phyloP scores from a whole-genome alignment of 2,888 invertebrate genomes.

The Aromia moschata region DNA sequence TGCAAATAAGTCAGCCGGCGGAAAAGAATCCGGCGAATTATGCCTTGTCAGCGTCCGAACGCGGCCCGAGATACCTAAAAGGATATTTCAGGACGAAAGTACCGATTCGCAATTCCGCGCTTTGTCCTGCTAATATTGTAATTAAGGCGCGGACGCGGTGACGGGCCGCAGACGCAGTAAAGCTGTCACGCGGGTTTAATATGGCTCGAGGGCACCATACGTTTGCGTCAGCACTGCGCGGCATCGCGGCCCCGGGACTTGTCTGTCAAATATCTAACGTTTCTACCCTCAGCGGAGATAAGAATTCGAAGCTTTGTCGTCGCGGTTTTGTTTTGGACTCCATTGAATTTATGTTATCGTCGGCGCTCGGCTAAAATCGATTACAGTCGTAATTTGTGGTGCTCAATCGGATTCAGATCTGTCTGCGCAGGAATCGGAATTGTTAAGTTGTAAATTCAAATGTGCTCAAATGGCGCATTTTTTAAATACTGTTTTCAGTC shows the following conservation, averaged over 20 bases:
- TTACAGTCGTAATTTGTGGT: conserved; percentile 18
- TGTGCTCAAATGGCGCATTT: too few species aligned
- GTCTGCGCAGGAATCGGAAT: background rate
- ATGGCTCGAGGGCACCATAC: conserved; percentile 16
- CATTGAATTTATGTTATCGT: conserved; percentile 36
- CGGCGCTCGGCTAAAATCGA: conserved; percentile 19
- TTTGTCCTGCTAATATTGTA: conserved; percentile 56
- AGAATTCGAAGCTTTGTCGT: conserved; percentile 18
- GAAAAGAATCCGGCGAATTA: conserved; percentile 53
- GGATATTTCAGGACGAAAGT: conserved; percentile 37
- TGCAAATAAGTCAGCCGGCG: conserved; percentile 51
- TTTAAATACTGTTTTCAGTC: too few species aligned
- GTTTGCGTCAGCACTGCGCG: conserved; percentile 22
- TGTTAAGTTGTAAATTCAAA: background rate
- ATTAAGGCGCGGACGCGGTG: conserved; percentile 58
- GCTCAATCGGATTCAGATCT: conserved; percentile 19
- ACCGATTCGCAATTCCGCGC: conserved; percentile 41
- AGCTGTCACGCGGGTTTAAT: conserved; percentile 28
- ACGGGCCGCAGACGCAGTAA: conserved; percentile 52
- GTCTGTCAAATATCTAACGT: conserved; percentile 27
- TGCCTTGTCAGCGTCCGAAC: conserved; percentile 52
- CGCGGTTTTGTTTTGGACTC: conserved; percentile 34
- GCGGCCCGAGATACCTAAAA: conserved; percentile 45
- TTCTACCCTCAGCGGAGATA: conserved; percentile 24
- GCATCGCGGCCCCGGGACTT: conserved; percentile 4